A percentile compares a stretch with the other conserved stretches of the same genome.
These are phyloP conservation scores for Busseola fusca DNA, from an alignment of 2,888 invertebrate genomes.

Conservation along the genomic window DNA sequence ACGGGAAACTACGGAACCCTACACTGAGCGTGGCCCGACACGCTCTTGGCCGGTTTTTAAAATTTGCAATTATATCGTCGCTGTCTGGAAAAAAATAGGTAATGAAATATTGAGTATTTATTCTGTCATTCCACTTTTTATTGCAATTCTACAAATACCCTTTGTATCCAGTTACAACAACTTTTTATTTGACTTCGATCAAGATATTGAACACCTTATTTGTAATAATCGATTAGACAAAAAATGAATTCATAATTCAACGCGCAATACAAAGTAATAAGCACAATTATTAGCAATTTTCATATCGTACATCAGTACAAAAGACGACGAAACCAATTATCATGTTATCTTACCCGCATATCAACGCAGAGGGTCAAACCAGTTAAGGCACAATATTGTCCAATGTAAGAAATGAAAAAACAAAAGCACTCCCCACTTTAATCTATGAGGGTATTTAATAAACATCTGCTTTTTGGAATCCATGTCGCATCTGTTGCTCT, in stretches of 20 bases:
- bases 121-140: slow-evolving; percentile 30
- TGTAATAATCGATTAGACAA: slow-evolving; percentile 43
- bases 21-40: too few relatives aligned
- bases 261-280: slow-evolving; percentile 51
- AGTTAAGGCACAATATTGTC: slow-evolving; percentile 83
- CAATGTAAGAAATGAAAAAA: slow-evolving; percentile 81
- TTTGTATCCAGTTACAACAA: slow-evolving; percentile 53
- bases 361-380: slow-evolving; percentile 79
- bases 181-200: slow-evolving; percentile 39
- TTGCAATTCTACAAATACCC: slow-evolving; percentile 37
- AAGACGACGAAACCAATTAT: slow-evolving; percentile 78
- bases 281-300: slow-evolving; percentile 67
- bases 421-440: slow-evolving; percentile 82
- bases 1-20: too few relatives aligned
- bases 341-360: slow-evolving; percentile 83
- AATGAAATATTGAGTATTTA: slow-evolving; percentile 20
- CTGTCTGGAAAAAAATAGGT: background rate
- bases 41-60: too few relatives aligned
- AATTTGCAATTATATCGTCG: background rate
- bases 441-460: slow-evolving; percentile 87
- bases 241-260: slow-evolving; percentile 53
- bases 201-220: slow-evolving; percentile 45
- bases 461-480: slow-evolving; percentile 88
- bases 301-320: slow-evolving; percentile 67
- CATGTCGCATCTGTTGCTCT: slow-evolving; percentile 87